These are phyloP conservation scores for Dione juno DNA, from an alignment of 2,888 invertebrate species.

Conservation along the genomic window DNA sequence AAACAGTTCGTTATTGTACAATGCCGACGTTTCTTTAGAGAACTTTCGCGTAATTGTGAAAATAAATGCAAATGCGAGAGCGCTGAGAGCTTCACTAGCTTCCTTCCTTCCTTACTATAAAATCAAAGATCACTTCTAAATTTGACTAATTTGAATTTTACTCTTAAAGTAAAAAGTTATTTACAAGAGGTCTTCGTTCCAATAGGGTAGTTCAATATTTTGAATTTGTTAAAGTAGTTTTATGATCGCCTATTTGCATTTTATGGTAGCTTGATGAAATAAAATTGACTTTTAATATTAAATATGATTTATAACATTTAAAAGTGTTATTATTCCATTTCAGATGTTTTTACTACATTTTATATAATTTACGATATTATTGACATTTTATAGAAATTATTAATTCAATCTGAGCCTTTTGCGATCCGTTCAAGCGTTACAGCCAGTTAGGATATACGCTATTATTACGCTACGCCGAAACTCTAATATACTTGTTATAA, in stretches of 20 bases:
- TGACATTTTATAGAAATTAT: too few relatives aligned
- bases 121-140: slow-evolving; percentile 17
- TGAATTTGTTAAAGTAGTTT: slow-evolving; percentile 3
- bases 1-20: slow-evolving; percentile 14
- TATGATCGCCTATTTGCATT: not conserved
- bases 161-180: slow-evolving; percentile 15
- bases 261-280: not conserved
- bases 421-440: too few relatives aligned
- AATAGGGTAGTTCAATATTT: slow-evolving; percentile 22
- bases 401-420: too few relatives aligned
- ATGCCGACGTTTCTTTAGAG: slow-evolving; percentile 15
- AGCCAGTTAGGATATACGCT: too few relatives aligned
- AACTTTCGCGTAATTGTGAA: slow-evolving; percentile 10
- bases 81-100: slow-evolving; percentile 7
- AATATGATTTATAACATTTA: not conserved
- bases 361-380: too few relatives aligned
- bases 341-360: too few relatives aligned
- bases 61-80: slow-evolving; percentile 22
- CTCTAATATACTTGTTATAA: too few relatives aligned
- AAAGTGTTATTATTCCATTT: too few relatives aligned
- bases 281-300: not conserved
- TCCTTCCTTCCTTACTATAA: slow-evolving; percentile 14
- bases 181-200: slow-evolving; percentile 27
- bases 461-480: too few relatives aligned
- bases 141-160: slow-evolving; percentile 24